Conservation (phyloP, 2,888 invertebrate genomes). For the Helleia helle region DNA sequence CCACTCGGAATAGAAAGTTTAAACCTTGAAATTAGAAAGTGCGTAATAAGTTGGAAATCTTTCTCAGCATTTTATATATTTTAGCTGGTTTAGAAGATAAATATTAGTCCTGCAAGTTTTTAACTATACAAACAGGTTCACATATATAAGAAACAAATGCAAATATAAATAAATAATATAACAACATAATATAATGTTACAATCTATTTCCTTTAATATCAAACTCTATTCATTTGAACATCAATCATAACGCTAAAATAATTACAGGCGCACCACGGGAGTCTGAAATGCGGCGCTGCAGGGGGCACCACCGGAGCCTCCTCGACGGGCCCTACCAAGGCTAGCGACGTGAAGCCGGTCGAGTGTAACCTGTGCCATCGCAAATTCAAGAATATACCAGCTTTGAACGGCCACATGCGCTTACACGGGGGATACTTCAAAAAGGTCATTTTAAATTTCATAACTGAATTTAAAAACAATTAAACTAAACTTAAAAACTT, state of each 20-base stretch:
- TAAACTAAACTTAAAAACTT: no score
- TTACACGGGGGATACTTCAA: conserved; percentile 98
- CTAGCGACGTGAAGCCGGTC: conserved; percentile 86
- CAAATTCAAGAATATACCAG: conserved; percentile 97
- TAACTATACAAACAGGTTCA: no score
- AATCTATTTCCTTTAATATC: no score
- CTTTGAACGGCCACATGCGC: conserved; percentile 98
- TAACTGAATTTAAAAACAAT: no score
- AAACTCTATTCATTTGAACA: no score
- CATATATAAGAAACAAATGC: no score
- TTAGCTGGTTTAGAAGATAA: not conserved
- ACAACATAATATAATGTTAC: no score
- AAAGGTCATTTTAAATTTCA: no score
- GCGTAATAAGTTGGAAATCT: conserved; percentile 58
- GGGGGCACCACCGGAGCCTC: conserved; percentile 27
- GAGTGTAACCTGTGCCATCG: conserved; percentile 96
- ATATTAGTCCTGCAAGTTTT: no score
- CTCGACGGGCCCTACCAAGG: conserved; percentile 31
- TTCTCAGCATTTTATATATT: conserved; percentile 28
- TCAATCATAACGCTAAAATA: no score
- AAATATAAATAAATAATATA: no score
- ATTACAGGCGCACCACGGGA: conserved; percentile 58
- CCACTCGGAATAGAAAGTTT: conserved; percentile 56
- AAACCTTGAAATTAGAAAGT: conserved; percentile 60
- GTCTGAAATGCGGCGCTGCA: conserved; percentile 45